Evolutionary conservation across 2,888 invertebrate species (phyloP), one percentile per base, ranked within the genome.

Genomic region (Copidosoma aretas): DNA sequence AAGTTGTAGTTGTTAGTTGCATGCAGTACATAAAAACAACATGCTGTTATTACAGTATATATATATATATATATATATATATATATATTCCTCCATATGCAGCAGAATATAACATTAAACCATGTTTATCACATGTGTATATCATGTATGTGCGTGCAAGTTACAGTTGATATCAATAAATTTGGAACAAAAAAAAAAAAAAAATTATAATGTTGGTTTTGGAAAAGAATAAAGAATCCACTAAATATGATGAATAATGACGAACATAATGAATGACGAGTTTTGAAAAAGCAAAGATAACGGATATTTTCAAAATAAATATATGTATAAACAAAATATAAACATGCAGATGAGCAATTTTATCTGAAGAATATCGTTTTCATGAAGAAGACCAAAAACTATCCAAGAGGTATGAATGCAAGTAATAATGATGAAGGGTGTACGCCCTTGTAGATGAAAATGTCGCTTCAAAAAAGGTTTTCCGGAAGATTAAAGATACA

Each of bases 261-360:
- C n/a, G n/a, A n/a, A 66, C 21, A 65, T 54, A 25, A 56, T 63
- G 71, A 68, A 71, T 71, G 71, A 68, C 68, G 71, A 25, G 17
- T 17, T 53, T 39, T 12, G 22, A 46, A 60, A 56, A 60, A 60
- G 43, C 19, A 67, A 59, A 39, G 39, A 51, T 10, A 49, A 56
- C 41, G 60, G 15, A 8, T 46, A 46, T 46, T n/a, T 19, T 22
- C 22, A 52, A 51, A 60, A 21, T 22, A 43, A 19, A 53, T 41
- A 8, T 32, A 32, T 8, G 32, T 32, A 53, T 24, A 56, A 60
- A 63, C 19, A 56, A 53, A 22, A 54, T 54, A 60, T 19, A 53
- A 59, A 15, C 70, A 60, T 70, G 70, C 70, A 64, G 21, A 49
- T 67, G 59, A 64, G 21, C n/a, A 61, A 61, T 53, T 52, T 46